Conservation (phyloP, 2,113 vertebrate species). For the Rhombomys opimus region DNA sequence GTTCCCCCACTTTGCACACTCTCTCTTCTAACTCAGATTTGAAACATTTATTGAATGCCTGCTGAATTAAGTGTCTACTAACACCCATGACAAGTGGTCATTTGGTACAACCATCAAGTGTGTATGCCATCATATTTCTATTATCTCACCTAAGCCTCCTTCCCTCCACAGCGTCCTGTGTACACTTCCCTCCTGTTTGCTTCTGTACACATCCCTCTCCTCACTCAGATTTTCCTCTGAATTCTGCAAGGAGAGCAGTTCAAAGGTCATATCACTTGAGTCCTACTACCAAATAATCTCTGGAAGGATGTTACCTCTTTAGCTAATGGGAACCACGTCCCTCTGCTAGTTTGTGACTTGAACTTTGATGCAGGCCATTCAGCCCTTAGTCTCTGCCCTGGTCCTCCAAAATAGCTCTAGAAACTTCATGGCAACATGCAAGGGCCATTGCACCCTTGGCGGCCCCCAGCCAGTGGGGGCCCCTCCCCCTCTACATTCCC, state of each 20-base stretch:
- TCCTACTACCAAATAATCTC: too few species aligned
- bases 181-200: not conserved
- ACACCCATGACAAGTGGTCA: not conserved
- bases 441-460: not conserved
- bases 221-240: not conserved
- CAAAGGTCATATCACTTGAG: not conserved
- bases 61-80: not conserved
- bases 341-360: not conserved
- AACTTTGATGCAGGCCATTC: not conserved
- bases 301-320: not conserved
- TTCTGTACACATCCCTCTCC: not conserved
- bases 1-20: rapidly evolving
- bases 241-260: not conserved
- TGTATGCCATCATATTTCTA: not conserved
- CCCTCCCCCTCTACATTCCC: too few species aligned
- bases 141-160: not conserved
- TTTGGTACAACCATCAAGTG: not conserved
- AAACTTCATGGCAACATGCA: not conserved
- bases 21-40: not conserved
- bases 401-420: not conserved
- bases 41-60: not conserved
- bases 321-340: not conserved
- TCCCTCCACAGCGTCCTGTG: not conserved
- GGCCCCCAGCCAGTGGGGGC: not conserved
- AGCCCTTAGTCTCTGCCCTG: not conserved